phyloP scores from a whole-genome alignment of 37 sponge, comb jelly and placozoan genomes.

The Cladorhizidae sp. region DNA sequence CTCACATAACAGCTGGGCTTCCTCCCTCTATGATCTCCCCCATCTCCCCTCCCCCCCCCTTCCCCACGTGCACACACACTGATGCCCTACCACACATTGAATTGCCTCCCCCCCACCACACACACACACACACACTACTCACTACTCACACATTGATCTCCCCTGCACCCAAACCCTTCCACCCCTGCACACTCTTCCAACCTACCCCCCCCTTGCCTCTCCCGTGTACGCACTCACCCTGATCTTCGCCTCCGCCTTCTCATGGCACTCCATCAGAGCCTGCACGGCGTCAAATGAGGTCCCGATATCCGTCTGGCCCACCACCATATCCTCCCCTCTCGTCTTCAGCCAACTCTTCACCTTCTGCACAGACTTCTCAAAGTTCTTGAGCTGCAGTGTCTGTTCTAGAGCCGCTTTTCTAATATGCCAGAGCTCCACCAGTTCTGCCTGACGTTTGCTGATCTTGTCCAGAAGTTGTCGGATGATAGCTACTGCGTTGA shows the following conservation, averaged over 20 bases:
- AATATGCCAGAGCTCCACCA: conserved; percentile 69
- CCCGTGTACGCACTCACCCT: conserved; percentile 35
- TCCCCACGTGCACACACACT: no score
- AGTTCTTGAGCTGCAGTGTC: conserved; percentile 56
- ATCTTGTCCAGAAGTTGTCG: conserved; percentile 55
- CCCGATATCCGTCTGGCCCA: conserved; percentile 55
- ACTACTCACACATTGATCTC: no score
- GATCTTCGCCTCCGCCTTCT: conserved; percentile 66
- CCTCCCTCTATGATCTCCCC: no score
- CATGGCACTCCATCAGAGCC: conserved; percentile 28
- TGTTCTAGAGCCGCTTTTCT: conserved; percentile 55
- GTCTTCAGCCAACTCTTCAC: conserved; percentile 72
- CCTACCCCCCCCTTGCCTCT: background rate
- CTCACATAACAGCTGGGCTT: no score
- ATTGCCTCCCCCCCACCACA: no score
- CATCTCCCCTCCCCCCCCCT: no score
- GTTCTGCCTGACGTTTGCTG: conserved; percentile 24
- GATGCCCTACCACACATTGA: no score
- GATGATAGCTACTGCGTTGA: conserved; percentile 66
- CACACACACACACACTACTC: no score
- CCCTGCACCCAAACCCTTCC: no score
- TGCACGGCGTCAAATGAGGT: conserved; percentile 25
- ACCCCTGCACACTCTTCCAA: background rate
- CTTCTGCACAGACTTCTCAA: conserved; percentile 68
- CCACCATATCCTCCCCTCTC: conserved; percentile 61